Base-by-base conservation (phyloP, 2,113 vertebrate genomes). In the Ranitomeya variabilis region DNA sequence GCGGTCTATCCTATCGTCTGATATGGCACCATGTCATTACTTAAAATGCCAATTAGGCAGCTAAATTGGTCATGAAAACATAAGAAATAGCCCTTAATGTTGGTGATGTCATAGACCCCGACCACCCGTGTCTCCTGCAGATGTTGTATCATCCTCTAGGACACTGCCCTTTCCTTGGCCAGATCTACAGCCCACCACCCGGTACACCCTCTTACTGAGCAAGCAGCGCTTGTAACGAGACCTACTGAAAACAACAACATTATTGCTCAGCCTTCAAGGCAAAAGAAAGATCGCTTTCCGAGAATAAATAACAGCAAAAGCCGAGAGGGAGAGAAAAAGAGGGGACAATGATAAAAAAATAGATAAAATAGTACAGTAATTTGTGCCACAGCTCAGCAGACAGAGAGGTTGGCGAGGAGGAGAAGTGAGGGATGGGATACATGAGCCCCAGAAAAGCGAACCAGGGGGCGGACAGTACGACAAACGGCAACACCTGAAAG, bases 141-240 rank as follows among this genome's bases (percentile, higher is more conserved):
- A 81, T 81, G 80, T 81, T 62, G 19, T 62, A 81, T 81, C 80
- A 62, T 81, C 80, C 80, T 62, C 80, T 81, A 81, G 80, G 80
- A 62, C 80, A 62, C 80, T 62, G 80, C 80, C 59, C 80, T 81
- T 19, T 31, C 62, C 57, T 64, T 81, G 57, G 62, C 9, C 57
- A 62, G 18, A 81, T 37, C 57, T 81, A 26, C 37, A 37, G 59
- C 62, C 59, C 21, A 45, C 26, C 51, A 62, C 26, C 80, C 57
- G 10, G 15, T 26, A 81, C 57, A 31, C 59, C 80, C 57, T 81
- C 16, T 62, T 81, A 62, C 19, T 37, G 71, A 74, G 26, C 15
- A 37, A 74, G 71, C 31, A 45, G 6, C 21, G 73, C 37, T 76
- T 11, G 11, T 21, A 74, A 52, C 5, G 37, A 45, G 37, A 45